Conservation (phyloP, 1,140 invertebrate genomes). For the Zophobas atratus region DNA sequence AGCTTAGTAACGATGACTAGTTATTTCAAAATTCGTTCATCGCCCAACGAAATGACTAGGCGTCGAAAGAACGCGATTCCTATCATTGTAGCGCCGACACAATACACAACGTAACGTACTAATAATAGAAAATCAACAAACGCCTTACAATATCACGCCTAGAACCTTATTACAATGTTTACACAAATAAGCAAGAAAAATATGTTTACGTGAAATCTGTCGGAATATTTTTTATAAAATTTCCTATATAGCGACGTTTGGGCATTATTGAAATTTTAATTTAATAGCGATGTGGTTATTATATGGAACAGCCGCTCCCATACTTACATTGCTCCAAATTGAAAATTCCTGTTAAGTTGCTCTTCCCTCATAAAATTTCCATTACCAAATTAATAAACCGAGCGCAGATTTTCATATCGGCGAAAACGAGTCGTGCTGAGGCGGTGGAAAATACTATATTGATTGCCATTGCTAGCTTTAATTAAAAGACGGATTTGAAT, state of each 20-base stretch:
- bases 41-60: not conserved
- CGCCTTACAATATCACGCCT: too few relatives aligned
- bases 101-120: too few relatives aligned
- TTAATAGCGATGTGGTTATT: slow-evolving; percentile 44
- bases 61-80: slow-evolving; percentile 2
- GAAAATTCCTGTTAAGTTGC: slow-evolving; percentile 55
- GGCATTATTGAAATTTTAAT: slow-evolving; percentile 50
- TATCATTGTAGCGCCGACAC: not conserved
- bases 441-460: too few relatives aligned
- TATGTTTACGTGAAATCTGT: slow-evolving; percentile 20
- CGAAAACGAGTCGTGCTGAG: not conserved
- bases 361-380: slow-evolving; percentile 43
- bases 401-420: slow-evolving; percentile 2
- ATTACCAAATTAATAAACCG: slow-evolving; percentile 48
- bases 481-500: too few relatives aligned
- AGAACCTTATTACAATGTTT: not conserved
- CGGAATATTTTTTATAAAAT: slow-evolving; percentile 26
- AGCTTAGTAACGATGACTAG: slow-evolving; percentile 48
- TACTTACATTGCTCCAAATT: slow-evolving; percentile 52
- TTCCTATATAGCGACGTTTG: not conserved
- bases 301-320: slow-evolving; percentile 49
- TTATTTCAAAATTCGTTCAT: not conserved
- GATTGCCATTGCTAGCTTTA: too few relatives aligned
- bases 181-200: not conserved
- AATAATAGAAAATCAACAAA: too few relatives aligned